Evolutionary conservation across 2,113 vertebrate species (phyloP).

Genomic region (Pomatorhinus ruficollis): DNA sequence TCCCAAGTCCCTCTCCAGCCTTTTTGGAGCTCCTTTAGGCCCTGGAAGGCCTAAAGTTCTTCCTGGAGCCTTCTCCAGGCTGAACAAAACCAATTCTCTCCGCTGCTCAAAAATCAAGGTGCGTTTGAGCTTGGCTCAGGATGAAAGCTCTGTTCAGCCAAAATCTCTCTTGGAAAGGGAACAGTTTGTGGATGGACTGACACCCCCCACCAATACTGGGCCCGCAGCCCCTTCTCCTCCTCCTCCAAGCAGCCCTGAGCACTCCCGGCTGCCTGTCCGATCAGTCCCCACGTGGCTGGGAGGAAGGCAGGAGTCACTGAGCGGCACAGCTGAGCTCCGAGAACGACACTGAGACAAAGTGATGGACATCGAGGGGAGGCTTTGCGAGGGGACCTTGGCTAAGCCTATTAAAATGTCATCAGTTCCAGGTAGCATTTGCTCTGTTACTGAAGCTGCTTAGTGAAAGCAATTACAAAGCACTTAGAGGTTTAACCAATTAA

Average conservation of each 20-base stretch:
- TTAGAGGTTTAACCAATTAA: constrained; percentile 34
- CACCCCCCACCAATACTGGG: rapidly evolving
- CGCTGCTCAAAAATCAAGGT: not conserved
- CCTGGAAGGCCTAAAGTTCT: no score
- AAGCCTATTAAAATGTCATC: constrained; percentile 3
- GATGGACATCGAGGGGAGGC: not conserved
- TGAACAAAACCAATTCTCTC: not conserved
- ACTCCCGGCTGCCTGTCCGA: not conserved
- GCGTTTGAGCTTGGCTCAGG: not conserved
- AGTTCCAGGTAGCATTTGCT: not conserved
- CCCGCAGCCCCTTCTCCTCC: not conserved
- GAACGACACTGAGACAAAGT: not conserved
- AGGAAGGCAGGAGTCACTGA: not conserved
- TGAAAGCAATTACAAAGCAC: constrained; percentile 7
- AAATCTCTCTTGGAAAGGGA: rapidly evolving
- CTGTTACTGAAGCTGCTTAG: not conserved
- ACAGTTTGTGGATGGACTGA: not conserved
- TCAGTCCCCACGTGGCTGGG: rapidly evolving
- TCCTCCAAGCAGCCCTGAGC: not conserved
- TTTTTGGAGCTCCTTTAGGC: not conserved
- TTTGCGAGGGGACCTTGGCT: not conserved
- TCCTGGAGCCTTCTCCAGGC: not conserved
- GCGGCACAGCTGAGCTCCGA: not conserved
- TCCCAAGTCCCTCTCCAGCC: not conserved
- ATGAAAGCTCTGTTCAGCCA: not conserved